phyloP scores from a whole-genome alignment of 2,888 invertebrate species.

The Ellobium chinense region DNA sequence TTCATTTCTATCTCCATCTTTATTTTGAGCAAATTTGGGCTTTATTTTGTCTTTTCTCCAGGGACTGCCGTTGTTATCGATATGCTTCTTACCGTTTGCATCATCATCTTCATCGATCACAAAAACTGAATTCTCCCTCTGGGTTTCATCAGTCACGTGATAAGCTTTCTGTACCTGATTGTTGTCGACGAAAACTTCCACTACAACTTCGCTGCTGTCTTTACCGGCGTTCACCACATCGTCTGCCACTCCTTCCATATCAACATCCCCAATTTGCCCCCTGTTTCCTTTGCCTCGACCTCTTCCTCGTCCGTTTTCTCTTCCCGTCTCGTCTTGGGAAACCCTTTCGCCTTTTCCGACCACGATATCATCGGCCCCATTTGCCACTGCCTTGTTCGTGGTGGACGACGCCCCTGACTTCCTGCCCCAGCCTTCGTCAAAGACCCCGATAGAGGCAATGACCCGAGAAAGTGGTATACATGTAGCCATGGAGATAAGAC shows the following conservation, averaged over 20 bases:
- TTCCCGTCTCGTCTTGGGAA: background rate
- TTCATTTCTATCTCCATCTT: background rate
- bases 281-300: background rate
- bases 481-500: slow-evolving; percentile 77
- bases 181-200: background rate
- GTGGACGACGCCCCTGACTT: background rate
- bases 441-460: slow-evolving; percentile 68
- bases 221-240: background rate
- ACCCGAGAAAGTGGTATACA: slow-evolving; percentile 78
- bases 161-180: slow-evolving; percentile 1
- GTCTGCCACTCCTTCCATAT: slow-evolving; percentile 6
- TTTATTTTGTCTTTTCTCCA: background rate
- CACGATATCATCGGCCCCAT: slow-evolving; percentile 8
- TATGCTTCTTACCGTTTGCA: background rate
- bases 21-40: background rate
- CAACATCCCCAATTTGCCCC: background rate
- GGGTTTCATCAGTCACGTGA: slow-evolving; percentile 25
- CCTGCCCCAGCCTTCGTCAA: slow-evolving; percentile 43
- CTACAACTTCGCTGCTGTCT: background rate
- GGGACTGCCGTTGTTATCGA: background rate
- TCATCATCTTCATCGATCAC: background rate
- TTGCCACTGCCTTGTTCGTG: background rate
- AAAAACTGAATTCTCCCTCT: background rate
- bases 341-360: slow-evolving; percentile 20
- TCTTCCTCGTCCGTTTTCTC: background rate